Evolutionary conservation across 2,888 invertebrate species (phyloP), one percentile per base, ranked within the genome.

Genomic region (Pammene aurita): DNA sequence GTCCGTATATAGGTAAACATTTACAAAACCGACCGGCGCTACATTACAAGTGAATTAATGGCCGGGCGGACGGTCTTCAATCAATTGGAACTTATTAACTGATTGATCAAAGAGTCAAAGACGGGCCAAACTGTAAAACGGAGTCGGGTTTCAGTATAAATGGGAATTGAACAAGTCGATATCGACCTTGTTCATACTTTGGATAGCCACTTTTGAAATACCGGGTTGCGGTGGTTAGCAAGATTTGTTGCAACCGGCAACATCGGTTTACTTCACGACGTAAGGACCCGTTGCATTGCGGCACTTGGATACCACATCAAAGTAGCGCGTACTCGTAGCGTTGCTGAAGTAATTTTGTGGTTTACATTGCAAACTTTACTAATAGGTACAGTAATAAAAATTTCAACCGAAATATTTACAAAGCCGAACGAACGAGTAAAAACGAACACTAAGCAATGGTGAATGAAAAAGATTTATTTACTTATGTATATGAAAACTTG

Each of bases 61-160:
- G 66, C 74, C 71, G 73, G 75, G 77, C 78, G 74, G 76, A 73
- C 73, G 63, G 72, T 68, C 79, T 69, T 62, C 74, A 76, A 82
- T 81, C 84, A 88, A 89, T 88, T 87, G 84, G 82, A 81, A 79
- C 77, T 82, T 81, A 85, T 87, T 86, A 82, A 79, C 76, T 84
- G 80, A 87, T 85, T 84, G 82, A 84, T 78, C 74, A 75, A 76
- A 58, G 76, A 79, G 79, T 78, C 79, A 75, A 79, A 74, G 74
- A 72, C 73, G 72, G 80, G 78, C 82, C 82, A 81, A 85, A 79
- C 78, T 78, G 81, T 75, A 73, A 82, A 78, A 80, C 78, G 78
- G 57, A 67, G 42, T 72, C 61, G 56, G 56, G 72, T 70, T 72
- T 65, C 70, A 65, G 65, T 56, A 56, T 66, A 57, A 61, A 56